Percentiles rank a stretch among this genome's conserved stretches.
phyloP scores from a whole-genome alignment of 2,888 invertebrate species.

The Patella pellucida region DNA sequence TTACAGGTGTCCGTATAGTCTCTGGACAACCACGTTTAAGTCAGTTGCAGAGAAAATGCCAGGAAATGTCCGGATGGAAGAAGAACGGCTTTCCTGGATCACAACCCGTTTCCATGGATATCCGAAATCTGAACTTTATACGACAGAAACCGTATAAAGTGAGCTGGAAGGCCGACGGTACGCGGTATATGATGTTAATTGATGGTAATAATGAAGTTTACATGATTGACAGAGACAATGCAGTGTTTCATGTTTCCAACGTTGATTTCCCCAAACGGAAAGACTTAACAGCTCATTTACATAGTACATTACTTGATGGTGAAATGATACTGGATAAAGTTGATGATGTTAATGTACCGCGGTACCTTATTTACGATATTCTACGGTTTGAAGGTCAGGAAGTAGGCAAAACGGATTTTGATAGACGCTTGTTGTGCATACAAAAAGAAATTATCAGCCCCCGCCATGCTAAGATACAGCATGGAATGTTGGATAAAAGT shows the following conservation, averaged over 20 bases:
- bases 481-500: slow-evolving; percentile 81
- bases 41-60: slow-evolving; percentile 82
- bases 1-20: slow-evolving; percentile 82
- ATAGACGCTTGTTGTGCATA: slow-evolving; percentile 83
- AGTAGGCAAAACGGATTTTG: slow-evolving; percentile 84
- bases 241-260: slow-evolving; percentile 85
- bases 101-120: slow-evolving; percentile 97
- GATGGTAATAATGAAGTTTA: slow-evolving; percentile 87
- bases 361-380: slow-evolving; percentile 96
- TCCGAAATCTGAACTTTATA: slow-evolving; percentile 82
- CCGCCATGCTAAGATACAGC: slow-evolving; percentile 82
- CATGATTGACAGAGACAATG: slow-evolving; percentile 95
- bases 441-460: slow-evolving; percentile 74
- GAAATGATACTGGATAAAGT: slow-evolving; percentile 97
- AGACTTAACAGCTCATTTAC: slow-evolving; percentile 80
- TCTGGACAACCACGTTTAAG: slow-evolving; percentile 76
- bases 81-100: slow-evolving; percentile 89
- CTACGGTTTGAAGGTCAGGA: slow-evolving; percentile 85
- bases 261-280: slow-evolving; percentile 85
- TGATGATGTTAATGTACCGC: slow-evolving; percentile 78
- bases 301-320: slow-evolving; percentile 90
- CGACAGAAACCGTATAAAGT: slow-evolving; percentile 89
- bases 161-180: slow-evolving; percentile 99
- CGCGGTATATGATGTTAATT: slow-evolving; percentile 97
- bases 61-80: slow-evolving; percentile 86